Conservation (phyloP, 2,888 invertebrate species). For the Keiferia lycopersicella region DNA sequence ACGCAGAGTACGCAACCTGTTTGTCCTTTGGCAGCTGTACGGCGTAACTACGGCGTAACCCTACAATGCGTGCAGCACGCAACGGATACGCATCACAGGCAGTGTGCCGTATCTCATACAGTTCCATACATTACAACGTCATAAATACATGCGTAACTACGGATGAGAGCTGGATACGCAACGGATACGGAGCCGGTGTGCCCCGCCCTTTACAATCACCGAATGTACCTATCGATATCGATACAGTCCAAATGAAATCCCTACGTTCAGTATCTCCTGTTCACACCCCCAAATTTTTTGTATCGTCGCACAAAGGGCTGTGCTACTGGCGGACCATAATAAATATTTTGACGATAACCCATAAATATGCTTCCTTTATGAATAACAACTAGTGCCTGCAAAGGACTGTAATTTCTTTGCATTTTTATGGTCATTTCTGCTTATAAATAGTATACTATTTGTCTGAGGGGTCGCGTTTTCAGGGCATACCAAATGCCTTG, state of each 20-base stretch:
- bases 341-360: conserved; percentile 81
- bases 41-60: too few relatives aligned
- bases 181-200: too few relatives aligned
- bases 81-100: too few relatives aligned
- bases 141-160: too few relatives aligned
- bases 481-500: conserved; percentile 36
- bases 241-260: conserved; percentile 32
- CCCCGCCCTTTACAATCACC: too few relatives aligned
- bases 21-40: too few relatives aligned
- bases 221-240: too few relatives aligned
- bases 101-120: too few relatives aligned
- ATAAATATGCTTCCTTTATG: conserved; percentile 79
- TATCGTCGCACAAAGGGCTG: conserved; percentile 74
- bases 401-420: conserved; percentile 66
- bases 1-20: too few relatives aligned
- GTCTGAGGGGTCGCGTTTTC: conserved; percentile 60
- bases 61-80: too few relatives aligned
- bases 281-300: conserved; percentile 76
- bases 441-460: conserved; percentile 75
- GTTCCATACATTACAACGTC: too few relatives aligned
- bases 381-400: conserved; percentile 74
- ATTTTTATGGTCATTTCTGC: conserved; percentile 71
- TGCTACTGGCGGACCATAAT: conserved; percentile 76
- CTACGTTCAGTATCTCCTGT: conserved; percentile 49
- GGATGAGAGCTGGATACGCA: too few relatives aligned